Evolutionary conservation across 2,797 vertebrate species (phyloP), one percentile per base, ranked within the genome.

Genomic region (Pygocentrus nattereri): DNA sequence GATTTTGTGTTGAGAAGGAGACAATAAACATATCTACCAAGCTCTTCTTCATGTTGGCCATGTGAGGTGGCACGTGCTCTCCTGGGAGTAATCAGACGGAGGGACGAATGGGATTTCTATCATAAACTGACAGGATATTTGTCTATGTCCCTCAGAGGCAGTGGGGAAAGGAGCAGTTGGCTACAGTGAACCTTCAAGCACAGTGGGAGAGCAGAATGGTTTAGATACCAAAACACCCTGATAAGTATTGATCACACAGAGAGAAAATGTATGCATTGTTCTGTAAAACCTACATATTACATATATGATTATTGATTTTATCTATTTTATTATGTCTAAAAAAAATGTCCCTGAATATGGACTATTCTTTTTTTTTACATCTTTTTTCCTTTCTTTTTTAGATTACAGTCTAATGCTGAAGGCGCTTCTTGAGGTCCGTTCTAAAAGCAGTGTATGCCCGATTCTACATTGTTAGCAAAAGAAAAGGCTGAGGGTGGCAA

Each of bases 231-330:
- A 49, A 65, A 16, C 71, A 41, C 76, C 25, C 86, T 91, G 89
- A 91, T 88, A 74, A 85, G 88, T 82, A 88, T 80, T 65, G 84
- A 88, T 87, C 68, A 87, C 87, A 88, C 82, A 78, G 87, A 88
- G 90, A 72, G 74, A 74, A 85, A 89, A 88, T 78, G 88, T 90
- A 89, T 85, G 76, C 79, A 18, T 31, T 30, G 10, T 25, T 8
- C 23, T 30, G 44, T 15, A 31, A 64, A 27, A 18, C 25, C 50
- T 5, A 56, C 30, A 21, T 23, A n/a, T n/a, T n/a, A n/a, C n/a
- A n/a, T n/a, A n/a, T n/a, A n/a, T n/a, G n/a, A n/a, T n/a, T 10
- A 56, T 54, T 23, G 31, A 38, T 27, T 21, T 72, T 31, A 50
- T 34, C 1, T 47, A 41, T 47, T 68, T 19, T 44, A 10, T 65